Base-by-base conservation (phyloP, 2,888 invertebrate genomes). In the Acleris sparsana region DNA sequence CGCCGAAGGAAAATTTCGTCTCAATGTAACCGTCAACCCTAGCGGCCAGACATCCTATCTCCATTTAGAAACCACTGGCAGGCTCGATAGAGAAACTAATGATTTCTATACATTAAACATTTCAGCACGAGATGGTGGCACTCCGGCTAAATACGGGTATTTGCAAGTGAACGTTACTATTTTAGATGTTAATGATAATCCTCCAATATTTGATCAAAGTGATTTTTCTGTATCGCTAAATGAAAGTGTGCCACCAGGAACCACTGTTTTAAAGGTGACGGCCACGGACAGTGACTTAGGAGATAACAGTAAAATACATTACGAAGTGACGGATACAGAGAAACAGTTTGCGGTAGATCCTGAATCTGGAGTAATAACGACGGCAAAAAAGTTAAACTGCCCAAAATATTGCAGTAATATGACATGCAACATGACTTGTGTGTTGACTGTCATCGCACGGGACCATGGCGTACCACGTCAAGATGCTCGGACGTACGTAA, bases 261-360 rank as follows among this genome's bases (percentile, higher is more conserved):
- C 97, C 0, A 95, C 95, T 49, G 98, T 99, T 7, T 90, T 98
- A 3, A 96, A 96, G 80, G 98, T 99, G n/a, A 96, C 96, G 86
- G 99, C 99, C 0, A 97, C 97, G 5, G 99, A 99, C 85, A 97
- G 95, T 84, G 99, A 99, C 91, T 93, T 96, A 69, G 98, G 97
- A 62, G 98, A 98, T 80, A 99, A 99, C 85, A 95, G 97, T 57
- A 96, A 96, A 88, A 95, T 99, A 67, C 97, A 97, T 3, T 99
- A 99, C 82, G 97, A 97, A 85, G 93, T 99, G 61, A 95, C 96
- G 13, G 97, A 97, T 75, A 95, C 95, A 29, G 97, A 97, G 83
- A 94, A 95, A 69, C 98, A 98, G 84, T 99, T 99, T 83, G 95
- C 95, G 0, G 97, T 99, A 13, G 98, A 99, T 87, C 96, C 97